Conservation (phyloP, 2,113 vertebrate species). For the Triplophysa tibetana region DNA sequence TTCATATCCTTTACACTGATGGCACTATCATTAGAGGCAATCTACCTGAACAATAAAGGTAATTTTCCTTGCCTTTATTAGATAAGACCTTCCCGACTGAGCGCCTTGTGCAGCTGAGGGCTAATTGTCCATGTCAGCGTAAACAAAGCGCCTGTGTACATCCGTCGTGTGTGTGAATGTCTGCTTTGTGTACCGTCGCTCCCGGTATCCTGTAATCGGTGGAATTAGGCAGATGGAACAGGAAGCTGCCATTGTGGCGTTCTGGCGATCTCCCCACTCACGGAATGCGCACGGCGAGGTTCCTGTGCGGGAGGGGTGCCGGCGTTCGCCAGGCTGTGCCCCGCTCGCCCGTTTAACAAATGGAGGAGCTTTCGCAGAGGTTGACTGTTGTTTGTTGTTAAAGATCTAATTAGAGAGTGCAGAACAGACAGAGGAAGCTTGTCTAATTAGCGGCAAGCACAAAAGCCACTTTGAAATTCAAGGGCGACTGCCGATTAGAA, state of each 20-base stretch:
- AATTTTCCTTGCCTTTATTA: conserved; percentile 57
- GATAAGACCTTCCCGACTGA: conserved; percentile 54
- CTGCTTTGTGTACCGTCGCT: conserved; percentile 46
- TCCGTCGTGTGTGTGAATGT: conserved; percentile 52
- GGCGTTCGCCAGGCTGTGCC: conserved; percentile 7
- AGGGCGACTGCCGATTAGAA: conserved; percentile 84
- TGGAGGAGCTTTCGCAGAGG: conserved; percentile 76
- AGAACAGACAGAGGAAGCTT: conserved; percentile 81
- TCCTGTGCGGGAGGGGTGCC: neutral
- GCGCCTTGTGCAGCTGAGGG: conserved; percentile 49
- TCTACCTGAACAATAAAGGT: conserved; percentile 64
- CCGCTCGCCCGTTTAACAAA: conserved; percentile 70
- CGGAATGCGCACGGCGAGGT: conserved; percentile 17
- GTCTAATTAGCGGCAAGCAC: conserved; percentile 86
- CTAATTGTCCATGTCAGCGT: conserved; percentile 56
- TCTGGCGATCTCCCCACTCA: conserved; percentile 31
- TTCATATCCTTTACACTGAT: conserved; percentile 56
- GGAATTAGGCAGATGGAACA: conserved; percentile 42
- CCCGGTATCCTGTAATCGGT: conserved; percentile 28
- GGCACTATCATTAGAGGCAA: conserved; percentile 59
- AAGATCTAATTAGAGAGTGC: conserved; percentile 88
- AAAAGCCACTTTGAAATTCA: conserved; percentile 84
- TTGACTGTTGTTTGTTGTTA: conserved; percentile 88
- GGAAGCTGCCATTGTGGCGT: conserved; percentile 44
- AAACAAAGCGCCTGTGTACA: conserved; percentile 55